Base-by-base conservation (phyloP, 1,140 invertebrate genomes). In the Aphelinus certus region DNA sequence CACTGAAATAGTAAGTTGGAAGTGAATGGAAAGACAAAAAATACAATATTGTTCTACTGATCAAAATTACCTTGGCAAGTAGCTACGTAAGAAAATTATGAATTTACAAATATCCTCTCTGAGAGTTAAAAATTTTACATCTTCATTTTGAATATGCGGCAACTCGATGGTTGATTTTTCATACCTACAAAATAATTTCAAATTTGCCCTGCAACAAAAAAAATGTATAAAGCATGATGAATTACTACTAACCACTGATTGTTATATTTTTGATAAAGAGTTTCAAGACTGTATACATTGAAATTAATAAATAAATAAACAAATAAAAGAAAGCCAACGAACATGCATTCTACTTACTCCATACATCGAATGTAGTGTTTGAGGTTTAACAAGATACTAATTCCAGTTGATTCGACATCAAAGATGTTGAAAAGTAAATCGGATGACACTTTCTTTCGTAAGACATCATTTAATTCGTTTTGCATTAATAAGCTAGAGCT, bases 141-240 rank as follows among this genome's bases (percentile, higher is more conserved):
- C 76, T 55, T 79, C 68, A 47, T 77, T 74, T 47, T n/a, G 61
- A 5, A 10, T 46, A 26, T 26, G 26, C 26, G 26, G 26, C 26
- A 26, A 26, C 26, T 26, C 26, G 26, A 26, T 26, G 26, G 26
- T 26, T 26, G 26, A 26, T 64, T 75, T 83, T 68, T 86, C 82
- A 26, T 83, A 76, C 60, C 86, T 78, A 5, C 76, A 78, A 3
- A 88, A 62, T 73, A 86, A 80, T 68, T 85, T 86, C 1, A 88
- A 66, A 56, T 84, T 83, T 42, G 49, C 47, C 73, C 73, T 68
- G 76, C 77, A 57, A 73, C 51, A 65, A 43, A 60, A 66, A 43
- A n/a, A 64, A 45, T 9, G 67, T 49, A 73, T 57, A 74, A 64
- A 72, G 53, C 62, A 51, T 64, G 3, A 2, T 61, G n/a, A 65